phyloP scores from a whole-genome alignment of 2,797 vertebrate genomes.

The Takifugu ocellatus region DNA sequence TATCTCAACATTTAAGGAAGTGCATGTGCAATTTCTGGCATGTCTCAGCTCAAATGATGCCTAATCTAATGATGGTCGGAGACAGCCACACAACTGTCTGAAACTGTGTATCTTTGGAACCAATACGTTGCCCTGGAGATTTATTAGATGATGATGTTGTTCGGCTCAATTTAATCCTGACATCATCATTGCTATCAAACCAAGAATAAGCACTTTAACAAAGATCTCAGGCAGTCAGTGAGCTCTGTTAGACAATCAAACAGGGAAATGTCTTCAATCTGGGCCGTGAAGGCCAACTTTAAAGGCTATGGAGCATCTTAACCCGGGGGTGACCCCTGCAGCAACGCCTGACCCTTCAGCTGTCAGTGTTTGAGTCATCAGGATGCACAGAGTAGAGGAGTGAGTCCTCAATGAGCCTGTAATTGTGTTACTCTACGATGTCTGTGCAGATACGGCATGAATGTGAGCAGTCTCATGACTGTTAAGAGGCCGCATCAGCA shows the following conservation, averaged over 20 bases:
- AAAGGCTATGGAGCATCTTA: background rate
- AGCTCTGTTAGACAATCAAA: background rate
- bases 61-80: slow-evolving; percentile 54
- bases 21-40: slow-evolving; percentile 31
- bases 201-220: background rate
- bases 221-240: background rate
- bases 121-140: slow-evolving; percentile 47
- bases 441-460: slow-evolving; percentile 24
- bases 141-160: slow-evolving; percentile 14
- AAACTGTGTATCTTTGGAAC: slow-evolving; percentile 32
- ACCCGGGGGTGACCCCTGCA: slow-evolving; percentile 4
- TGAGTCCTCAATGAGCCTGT: slow-evolving; percentile 32
- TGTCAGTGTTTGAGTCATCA: slow-evolving; percentile 9
- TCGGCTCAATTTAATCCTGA: background rate
- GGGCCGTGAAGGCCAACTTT: background rate
- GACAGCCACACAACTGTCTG: slow-evolving; percentile 31
- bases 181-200: background rate
- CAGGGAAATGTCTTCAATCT: background rate
- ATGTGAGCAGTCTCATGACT: slow-evolving; percentile 62
- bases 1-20: slow-evolving; percentile 28
- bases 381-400: slow-evolving; percentile 2
- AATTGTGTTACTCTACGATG: slow-evolving; percentile 57
- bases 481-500: slow-evolving; percentile 24
- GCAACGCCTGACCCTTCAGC: slow-evolving; percentile 14
- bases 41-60: slow-evolving; percentile 50